phyloP scores from a whole-genome alignment of 2,113 vertebrate species.

The Oxyura jamaicensis region DNA sequence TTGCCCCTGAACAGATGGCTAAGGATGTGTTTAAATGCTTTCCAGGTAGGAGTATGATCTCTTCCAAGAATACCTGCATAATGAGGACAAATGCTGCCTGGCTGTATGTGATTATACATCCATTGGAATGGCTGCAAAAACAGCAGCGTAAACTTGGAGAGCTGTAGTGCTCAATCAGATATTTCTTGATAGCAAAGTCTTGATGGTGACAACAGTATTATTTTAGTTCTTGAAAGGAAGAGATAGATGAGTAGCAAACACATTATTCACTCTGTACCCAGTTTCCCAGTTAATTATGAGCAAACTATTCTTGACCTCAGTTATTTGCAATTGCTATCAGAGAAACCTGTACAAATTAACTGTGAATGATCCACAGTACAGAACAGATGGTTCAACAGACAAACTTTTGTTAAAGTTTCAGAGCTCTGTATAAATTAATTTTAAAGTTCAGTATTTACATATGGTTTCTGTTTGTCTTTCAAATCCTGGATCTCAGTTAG shows the following conservation, averaged over 20 bases:
- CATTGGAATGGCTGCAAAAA: background rate
- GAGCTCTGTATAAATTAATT: background rate
- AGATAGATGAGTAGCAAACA: background rate
- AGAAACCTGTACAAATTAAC: background rate
- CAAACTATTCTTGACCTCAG: background rate
- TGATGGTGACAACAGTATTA: background rate
- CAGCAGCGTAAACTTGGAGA: background rate
- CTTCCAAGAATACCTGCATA: background rate
- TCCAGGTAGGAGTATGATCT: background rate
- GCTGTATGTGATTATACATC: background rate
- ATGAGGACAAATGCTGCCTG: background rate
- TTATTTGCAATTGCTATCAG: background rate
- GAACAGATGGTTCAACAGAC: background rate
- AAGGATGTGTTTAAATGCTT: background rate
- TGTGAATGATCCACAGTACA: background rate
- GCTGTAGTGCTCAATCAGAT: background rate
- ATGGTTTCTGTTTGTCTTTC: background rate
- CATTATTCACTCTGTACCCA: accelerated
- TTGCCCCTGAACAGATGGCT: background rate
- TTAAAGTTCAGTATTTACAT: background rate
- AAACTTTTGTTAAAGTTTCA: background rate
- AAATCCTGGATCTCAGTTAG: background rate
- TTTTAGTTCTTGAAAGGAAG: background rate
- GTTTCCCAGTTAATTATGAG: background rate
- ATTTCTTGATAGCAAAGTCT: background rate